Conservation (phyloP, 2,888 invertebrate species). For the Melanotus villosus region DNA sequence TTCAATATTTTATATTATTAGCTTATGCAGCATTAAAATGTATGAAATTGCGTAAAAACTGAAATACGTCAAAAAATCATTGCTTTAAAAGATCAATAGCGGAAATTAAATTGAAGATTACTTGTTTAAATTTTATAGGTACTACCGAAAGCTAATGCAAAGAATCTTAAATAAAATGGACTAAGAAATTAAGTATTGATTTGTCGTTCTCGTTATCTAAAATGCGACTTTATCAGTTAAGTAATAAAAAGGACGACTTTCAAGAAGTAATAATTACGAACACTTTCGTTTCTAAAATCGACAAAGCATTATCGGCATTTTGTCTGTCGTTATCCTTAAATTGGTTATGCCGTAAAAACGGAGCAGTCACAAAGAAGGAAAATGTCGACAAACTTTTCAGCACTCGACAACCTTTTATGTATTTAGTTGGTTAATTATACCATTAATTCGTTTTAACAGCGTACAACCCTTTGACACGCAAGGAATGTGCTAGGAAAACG, state of each 20-base stretch:
- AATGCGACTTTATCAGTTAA: constrained; percentile 4
- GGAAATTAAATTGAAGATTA: constrained; percentile 5
- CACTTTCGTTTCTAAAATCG: background rate
- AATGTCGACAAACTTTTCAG: constrained; percentile 39
- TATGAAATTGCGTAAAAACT: too few relatives aligned
- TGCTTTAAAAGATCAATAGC: background rate
- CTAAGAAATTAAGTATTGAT: constrained; percentile 3
- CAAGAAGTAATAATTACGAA: background rate
- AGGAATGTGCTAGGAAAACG: constrained; percentile 59
- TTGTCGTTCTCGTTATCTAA: background rate
- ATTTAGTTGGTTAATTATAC: constrained; percentile 52
- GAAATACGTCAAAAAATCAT: too few relatives aligned
- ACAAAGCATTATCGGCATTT: constrained; percentile 10
- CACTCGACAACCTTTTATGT: constrained; percentile 41
- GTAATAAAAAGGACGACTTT: background rate
- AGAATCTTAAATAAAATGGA: background rate
- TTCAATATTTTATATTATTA: too few relatives aligned
- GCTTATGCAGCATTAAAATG: too few relatives aligned
- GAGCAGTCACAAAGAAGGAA: constrained; percentile 17
- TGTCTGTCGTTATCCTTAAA: constrained; percentile 7
- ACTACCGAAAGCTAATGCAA: background rate
- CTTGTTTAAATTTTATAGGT: constrained; percentile 10
- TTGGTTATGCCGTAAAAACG: constrained; percentile 23
- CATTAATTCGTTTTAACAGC: constrained; percentile 55
- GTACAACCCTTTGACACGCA: constrained; percentile 57